Evolutionary conservation across 37 sponge, comb jelly and placozoan genomes (phyloP).

Genomic region (Spongilla lacustris): DNA sequence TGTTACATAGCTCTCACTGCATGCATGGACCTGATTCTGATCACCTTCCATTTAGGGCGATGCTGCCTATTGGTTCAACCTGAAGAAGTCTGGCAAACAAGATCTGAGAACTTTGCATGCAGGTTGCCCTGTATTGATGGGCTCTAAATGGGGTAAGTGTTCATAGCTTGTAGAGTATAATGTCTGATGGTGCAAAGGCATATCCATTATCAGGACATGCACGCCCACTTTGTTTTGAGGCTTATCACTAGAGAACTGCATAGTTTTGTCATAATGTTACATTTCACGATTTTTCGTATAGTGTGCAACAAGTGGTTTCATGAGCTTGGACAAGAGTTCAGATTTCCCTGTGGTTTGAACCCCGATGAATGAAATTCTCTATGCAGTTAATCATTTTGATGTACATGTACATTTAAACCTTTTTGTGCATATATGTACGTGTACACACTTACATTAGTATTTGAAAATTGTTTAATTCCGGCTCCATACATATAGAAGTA

Average conservation of each 20-base stretch:
- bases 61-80: constrained; percentile 90
- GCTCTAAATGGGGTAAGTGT: constrained; percentile 89
- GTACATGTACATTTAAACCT: no score
- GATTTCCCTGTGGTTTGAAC: constrained; percentile 70
- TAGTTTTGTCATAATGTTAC: no score
- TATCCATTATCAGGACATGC: background rate
- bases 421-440: no score
- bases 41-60: constrained; percentile 46
- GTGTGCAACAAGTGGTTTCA: constrained; percentile 99
- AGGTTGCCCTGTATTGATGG: constrained; percentile 94
- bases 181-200: background rate
- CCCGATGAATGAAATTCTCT: constrained; percentile 37
- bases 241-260: no score
- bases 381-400: no score
- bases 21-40: background rate
- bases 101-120: constrained; percentile 91
- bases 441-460: no score
- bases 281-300: constrained; percentile 15
- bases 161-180: no score
- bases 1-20: no score
- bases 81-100: constrained; percentile 75
- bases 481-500: no score
- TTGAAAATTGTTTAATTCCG: no score
- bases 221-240: background rate
- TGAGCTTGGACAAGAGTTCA: constrained; percentile 90